These are phyloP conservation scores for Paragorgia papillata DNA, from an alignment of 92 coral and sea anemone species.

Conservation along the genomic window DNA sequence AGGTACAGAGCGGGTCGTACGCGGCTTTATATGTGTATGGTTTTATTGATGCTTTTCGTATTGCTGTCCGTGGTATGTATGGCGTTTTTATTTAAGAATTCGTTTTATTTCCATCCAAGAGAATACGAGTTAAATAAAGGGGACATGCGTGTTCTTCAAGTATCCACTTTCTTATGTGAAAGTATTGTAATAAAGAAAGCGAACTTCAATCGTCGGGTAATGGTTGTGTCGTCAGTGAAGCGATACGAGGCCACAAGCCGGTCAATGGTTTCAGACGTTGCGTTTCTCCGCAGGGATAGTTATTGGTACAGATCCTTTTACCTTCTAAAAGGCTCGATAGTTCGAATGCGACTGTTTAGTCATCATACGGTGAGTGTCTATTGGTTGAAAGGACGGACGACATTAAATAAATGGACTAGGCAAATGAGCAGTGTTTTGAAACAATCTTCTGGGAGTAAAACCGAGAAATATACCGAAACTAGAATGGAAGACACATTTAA, in stretches of 20 bases:
- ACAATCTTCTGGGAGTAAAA: background rate
- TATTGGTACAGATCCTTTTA: conserved; percentile 38
- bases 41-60: conserved; percentile 21
- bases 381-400: conserved; percentile 42
- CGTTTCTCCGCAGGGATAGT: conserved; percentile 27
- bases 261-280: background rate
- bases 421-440: conserved; percentile 20
- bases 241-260: background rate
- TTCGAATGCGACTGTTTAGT: conserved; percentile 22
- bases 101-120: conserved; percentile 26
- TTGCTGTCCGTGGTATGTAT: conserved; percentile 29
- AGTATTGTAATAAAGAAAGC: conserved; percentile 31
- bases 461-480: conserved; percentile 27
- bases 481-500: conserved; percentile 31
- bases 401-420: conserved; percentile 22
- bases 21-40: conserved; percentile 32
- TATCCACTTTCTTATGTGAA: conserved; percentile 32
- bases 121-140: conserved; percentile 32
- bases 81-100: conserved; percentile 37
- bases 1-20: conserved; percentile 26
- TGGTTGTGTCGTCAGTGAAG: conserved; percentile 19
- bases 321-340: conserved; percentile 20
- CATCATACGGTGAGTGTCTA: conserved; percentile 38
- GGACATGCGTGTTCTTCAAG: conserved; percentile 33
- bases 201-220: conserved; percentile 28